Evolutionary conservation across 2,888 invertebrate species (phyloP), one percentile per base, ranked within the genome.

Genomic region (Limnephilus auricula): DNA sequence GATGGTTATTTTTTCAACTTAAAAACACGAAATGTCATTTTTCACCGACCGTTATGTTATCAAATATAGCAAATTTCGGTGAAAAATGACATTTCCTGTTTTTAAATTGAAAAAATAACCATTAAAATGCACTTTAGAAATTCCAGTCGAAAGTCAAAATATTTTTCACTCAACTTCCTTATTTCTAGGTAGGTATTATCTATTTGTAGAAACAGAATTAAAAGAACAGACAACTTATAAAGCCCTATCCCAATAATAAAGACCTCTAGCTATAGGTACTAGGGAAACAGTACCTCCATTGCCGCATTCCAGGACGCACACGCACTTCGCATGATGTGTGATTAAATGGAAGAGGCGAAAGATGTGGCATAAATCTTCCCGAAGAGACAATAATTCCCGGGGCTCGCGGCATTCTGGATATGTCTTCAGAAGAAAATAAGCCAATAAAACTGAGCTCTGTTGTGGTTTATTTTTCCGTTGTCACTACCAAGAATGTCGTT

Each of bases 401-500:
- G 45, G 80, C 79, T 89, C 40, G 37, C 45, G 15, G 79, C 89
- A 45, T 82, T 80, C 89, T 37, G 89, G n/a, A 10, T 18, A 37
- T 15, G 25, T 80, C 45, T 40, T 80, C 30, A 65, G 89, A 82
- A 50, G 78, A 85, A 86, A 90, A 90, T 90, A 90, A 90, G 90
- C 85, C 85, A 85, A 90, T 90, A 90, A 90, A 90, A 90, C 78
- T 86, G 90, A 84, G 90, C 90, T 90, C 78, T 90, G 90, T 86
- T 90, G 90, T 90, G 85, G 90, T 90, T 90, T 90, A 90, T 90
- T 90, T 90, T 84, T 90, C 83, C 85, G 85, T 79, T 90, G 90
- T 90, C 90, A 90, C 90, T 79, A 85, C 34, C 90, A 90, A 90
- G 90, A 90, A 90, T 86, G 90, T 90, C 90, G 90, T 90, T 90